Base-by-base conservation (phyloP, 2,888 invertebrate species). In the Camptogramma bilineatum region DNA sequence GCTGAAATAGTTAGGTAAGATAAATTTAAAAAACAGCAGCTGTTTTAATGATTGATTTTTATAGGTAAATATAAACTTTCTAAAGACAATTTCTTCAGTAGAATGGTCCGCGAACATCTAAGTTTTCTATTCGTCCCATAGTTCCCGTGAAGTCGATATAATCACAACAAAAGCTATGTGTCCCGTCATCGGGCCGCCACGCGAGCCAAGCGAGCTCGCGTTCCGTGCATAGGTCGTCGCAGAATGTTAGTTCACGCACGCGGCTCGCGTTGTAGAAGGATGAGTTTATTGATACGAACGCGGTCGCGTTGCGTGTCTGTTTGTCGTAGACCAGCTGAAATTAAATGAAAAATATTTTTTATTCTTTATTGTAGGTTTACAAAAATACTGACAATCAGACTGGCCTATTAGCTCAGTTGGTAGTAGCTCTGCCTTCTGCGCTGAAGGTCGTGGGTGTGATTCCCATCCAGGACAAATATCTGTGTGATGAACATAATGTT, bases 131-230 rank as follows among this genome's bases (percentile, higher is more conserved):
- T 62, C 76, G 73, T 10, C 73, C 47, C 1, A 89, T 69, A 44
- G 66, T 65, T 0, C 67, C 34, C 0, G 68, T 51, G 19, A 91
- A 90, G 0, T 88, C 78, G 0, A 82, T 44, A 57, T 90, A 93
- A 18, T 74, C 75, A 16, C 92, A 93, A 53, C 91, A 91, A 61
- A 91, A 92, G 64, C 91, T 91, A 39, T 82, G 82, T 0, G 90
- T 87, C 0, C 83, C 89, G 24, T 91, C 91, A 18, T 81, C 84
- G 0, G 82, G 68, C 1, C 88, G 81, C 92, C 92, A 92, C 59
- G 44, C 80, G 17, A 93, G 61, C 92, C 92, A 93, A 0, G 78
- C 69, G 64, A 73, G 87, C 2, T 82, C 52, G 31, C 82, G 82
- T 0, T 64, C 74, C 0, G 75, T 78, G 61, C 91, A 91, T n/a